These are phyloP conservation scores for Mormyrops boulengeri DNA, from an alignment of 2,797 vertebrate species.

Conservation along the genomic window DNA sequence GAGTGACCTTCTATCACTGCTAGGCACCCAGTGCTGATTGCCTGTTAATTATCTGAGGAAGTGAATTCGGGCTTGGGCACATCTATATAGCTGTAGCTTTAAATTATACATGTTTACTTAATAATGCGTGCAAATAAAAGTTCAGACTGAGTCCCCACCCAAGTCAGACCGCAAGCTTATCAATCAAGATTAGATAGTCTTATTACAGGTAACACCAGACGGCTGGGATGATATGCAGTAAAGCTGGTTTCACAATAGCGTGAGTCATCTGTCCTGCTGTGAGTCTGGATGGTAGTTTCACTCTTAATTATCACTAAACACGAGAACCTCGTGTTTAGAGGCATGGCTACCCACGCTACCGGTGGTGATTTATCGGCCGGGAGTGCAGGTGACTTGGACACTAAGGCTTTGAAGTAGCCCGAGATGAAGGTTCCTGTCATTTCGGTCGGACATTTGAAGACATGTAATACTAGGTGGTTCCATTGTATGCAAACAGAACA, in stretches of 20 bases:
- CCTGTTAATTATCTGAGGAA: slow-evolving; percentile 37
- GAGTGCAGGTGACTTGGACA: slow-evolving; percentile 33
- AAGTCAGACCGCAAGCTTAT: slow-evolving; percentile 42
- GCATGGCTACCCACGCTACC: slow-evolving; percentile 29
- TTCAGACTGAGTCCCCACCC: slow-evolving; percentile 21
- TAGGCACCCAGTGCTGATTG: slow-evolving; percentile 34
- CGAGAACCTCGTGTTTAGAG: slow-evolving; percentile 28
- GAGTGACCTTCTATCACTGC: not conserved
- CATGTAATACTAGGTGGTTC: slow-evolving; percentile 37
- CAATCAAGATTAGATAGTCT: slow-evolving; percentile 45
- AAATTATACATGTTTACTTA: slow-evolving; percentile 30
- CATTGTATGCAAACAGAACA: slow-evolving; percentile 25
- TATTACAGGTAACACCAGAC: slow-evolving; percentile 36
- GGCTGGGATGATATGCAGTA: slow-evolving; percentile 35
- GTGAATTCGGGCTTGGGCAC: slow-evolving; percentile 28
- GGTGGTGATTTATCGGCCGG: slow-evolving; percentile 40
- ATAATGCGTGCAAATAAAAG: slow-evolving; percentile 30
- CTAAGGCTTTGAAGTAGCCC: slow-evolving; percentile 46
- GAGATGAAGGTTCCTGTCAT: slow-evolving; percentile 40
- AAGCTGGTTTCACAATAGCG: slow-evolving; percentile 37
- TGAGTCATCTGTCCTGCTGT: slow-evolving; percentile 31
- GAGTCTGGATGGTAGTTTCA: slow-evolving; percentile 27
- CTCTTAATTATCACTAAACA: slow-evolving; percentile 32
- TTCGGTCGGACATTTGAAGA: slow-evolving; percentile 35
- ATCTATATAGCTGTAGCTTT: slow-evolving; percentile 30